Base-by-base conservation (phyloP, 2,797 vertebrate species). In the Fistularia tabacaria region DNA sequence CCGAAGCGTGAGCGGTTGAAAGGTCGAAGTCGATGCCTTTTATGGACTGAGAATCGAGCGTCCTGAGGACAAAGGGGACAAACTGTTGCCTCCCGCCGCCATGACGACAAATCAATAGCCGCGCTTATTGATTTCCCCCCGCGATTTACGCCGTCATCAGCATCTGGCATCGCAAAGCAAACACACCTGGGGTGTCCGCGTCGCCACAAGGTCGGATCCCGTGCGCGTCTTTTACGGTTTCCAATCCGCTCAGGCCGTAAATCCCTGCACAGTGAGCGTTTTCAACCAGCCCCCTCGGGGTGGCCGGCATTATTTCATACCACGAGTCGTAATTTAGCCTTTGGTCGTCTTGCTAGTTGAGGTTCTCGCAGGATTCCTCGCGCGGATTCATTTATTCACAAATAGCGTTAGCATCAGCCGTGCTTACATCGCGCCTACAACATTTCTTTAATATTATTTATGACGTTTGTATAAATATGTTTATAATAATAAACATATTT, bases 241-340 rank as follows among this genome's bases (percentile, higher is more conserved):
- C 46, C 36, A 36, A 55, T 74, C 64, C 51, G 57, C 54, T 74
- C 72, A 1, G 6, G 53, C 41, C 42, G 55, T 84, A 77, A 73
- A 81, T 82, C 62, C 51, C 48, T 12, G 47, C n/a, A 38, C 55
- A 58, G 44, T 66, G 74, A 76, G 61, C 65, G 61, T 49, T 66
- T 83, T 82, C 64, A 80, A 43, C 66, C 69, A 63, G 59, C 57
- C 71, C 43, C 10, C 5, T 69, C 52, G 56, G 42, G 65, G 61
- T 74, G 72, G 46, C 66, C n/a, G 15, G 49, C n/a, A n/a, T n/a
- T 64, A 78, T 77, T 63, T 83, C 64, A 74, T 77, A 60, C 54
- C 9, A 42, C 36, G 64, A 64, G 69, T 73, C 75, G 64, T 74
- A 53, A 78, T 75, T 81, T 66, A 77, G 74, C 74, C 64, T 74